phyloP scores from a whole-genome alignment of 2,888 invertebrate species.

The Nebria brevicollis region DNA sequence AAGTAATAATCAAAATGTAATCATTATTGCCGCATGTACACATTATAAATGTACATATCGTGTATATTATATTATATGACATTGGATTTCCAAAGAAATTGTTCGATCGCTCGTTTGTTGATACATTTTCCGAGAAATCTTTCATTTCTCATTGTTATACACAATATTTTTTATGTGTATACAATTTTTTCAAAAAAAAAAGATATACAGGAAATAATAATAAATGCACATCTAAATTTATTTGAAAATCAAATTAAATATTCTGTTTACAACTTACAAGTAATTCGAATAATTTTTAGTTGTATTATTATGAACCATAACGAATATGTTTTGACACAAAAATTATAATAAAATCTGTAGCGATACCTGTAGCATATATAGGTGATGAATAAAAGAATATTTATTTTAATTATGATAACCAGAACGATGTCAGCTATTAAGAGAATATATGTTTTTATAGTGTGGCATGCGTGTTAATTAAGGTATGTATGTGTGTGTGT shows the following conservation, averaged over 20 bases:
- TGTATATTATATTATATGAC: not conserved
- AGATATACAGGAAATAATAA: not conserved
- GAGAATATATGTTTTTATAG: not conserved
- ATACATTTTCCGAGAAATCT: constrained; percentile 30
- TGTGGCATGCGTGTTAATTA: not conserved
- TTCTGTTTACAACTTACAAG: no score
- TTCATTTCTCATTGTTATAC: constrained; percentile 16
- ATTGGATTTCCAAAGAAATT: constrained; percentile 29
- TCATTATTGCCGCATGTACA: constrained; percentile 27
- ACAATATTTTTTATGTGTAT: not conserved
- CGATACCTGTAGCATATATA: not conserved
- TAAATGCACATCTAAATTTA: no score
- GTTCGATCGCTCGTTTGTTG: constrained; percentile 16
- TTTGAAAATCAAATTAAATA: no score
- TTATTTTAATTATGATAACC: not conserved
- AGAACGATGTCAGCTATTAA: constrained; percentile 1
- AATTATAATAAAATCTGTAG: not conserved
- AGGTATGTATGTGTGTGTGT: not conserved
- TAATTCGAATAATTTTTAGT: not conserved
- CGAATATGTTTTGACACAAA: not conserved
- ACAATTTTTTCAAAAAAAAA: not conserved
- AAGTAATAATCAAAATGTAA: constrained; percentile 22
- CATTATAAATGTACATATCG: constrained; percentile 1
- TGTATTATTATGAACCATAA: not conserved
- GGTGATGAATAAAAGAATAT: constrained; percentile 1